Base-by-base conservation (phyloP, 1,140 invertebrate genomes). In the Hylyphantes graminicola region DNA sequence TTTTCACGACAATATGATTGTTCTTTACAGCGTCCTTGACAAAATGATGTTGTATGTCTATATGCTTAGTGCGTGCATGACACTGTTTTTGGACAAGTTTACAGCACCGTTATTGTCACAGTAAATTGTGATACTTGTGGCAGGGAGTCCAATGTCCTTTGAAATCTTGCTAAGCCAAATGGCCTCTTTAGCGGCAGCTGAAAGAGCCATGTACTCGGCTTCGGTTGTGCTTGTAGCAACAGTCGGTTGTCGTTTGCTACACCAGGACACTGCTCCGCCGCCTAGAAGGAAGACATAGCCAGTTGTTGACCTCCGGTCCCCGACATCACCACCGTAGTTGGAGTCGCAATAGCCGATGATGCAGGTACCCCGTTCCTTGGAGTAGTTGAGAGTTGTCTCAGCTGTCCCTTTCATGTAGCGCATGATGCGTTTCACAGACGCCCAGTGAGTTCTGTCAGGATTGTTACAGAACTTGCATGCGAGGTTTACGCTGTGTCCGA, bases 371-470 rank as follows among this genome's bases (percentile, higher is more conserved):
- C 21, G 12, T 4, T 78, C 50, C 13, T 21, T 65, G 9, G 61
- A 54, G 54, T 67, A 78, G 12, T 17, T 61, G 5, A 78, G 48
- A 5, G 50, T 67, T 3, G 53, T 55, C 13, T 65, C 61, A 9
- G 76, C 86, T 48, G 90, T 91, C 53, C 88, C 89, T 81, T 89
- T 90, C 10, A 92, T 73, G 83, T 91, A 91, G 53, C 87, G 86
- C 48, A 91, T 85, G 0, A 92, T 85, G 70, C 90, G 74, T 79
- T 91, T 91, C 0, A 88, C 89, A 79, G 88, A 87, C 7, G 80
- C 86, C 89, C 90, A 91, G 87, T 92, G 90, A 35, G 61, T 55
- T 64, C 81, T 10, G 50, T 61, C 70, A 82, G 88, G 89, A 83
- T 85, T 87, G 65, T 88, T 88, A 84, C 90, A 89, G 83, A 90